Conservation (phyloP, 1,140 invertebrate species). For the Ceratosolen fusciceps region DNA sequence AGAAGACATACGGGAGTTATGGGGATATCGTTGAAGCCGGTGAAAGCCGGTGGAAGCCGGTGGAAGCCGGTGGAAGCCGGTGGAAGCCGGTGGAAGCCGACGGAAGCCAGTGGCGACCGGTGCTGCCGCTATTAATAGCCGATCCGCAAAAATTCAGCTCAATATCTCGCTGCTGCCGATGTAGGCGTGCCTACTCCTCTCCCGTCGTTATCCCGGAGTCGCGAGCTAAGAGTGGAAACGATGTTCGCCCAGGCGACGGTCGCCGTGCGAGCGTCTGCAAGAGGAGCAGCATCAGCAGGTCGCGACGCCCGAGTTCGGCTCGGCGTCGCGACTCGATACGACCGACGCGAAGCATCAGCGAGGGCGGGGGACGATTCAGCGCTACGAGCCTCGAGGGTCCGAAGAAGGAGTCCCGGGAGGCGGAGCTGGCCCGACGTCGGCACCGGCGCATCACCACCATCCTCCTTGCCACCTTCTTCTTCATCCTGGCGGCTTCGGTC, state of each 20-base stretch:
- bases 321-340: slow-evolving; percentile 64
- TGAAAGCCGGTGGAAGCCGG: too few species aligned
- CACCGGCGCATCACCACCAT: slow-evolving; percentile 77
- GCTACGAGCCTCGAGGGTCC: slow-evolving; percentile 53
- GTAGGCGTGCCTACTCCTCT: not conserved
- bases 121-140: not conserved
- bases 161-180: not conserved
- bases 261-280: slow-evolving; percentile 63
- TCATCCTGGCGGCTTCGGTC: slow-evolving; percentile 77
- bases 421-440: slow-evolving; percentile 73
- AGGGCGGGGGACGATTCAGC: slow-evolving; percentile 39
- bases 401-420: slow-evolving; percentile 61
- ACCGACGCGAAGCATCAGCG: slow-evolving; percentile 67
- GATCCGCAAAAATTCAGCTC: slow-evolving; percentile 39
- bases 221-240: not conserved
- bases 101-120: not conserved
- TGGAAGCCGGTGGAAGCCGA: not conserved
- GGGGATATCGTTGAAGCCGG: too few species aligned
- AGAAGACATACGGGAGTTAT: too few species aligned
- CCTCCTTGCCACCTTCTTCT: slow-evolving; percentile 78
- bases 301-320: slow-evolving; percentile 42
- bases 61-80: too few species aligned
- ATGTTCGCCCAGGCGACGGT: slow-evolving; percentile 56
- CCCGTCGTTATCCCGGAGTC: not conserved
- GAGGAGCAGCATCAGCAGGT: slow-evolving; percentile 54